Base-by-base conservation (phyloP, 1,140 invertebrate genomes). In the Leptopilina clavipes region DNA sequence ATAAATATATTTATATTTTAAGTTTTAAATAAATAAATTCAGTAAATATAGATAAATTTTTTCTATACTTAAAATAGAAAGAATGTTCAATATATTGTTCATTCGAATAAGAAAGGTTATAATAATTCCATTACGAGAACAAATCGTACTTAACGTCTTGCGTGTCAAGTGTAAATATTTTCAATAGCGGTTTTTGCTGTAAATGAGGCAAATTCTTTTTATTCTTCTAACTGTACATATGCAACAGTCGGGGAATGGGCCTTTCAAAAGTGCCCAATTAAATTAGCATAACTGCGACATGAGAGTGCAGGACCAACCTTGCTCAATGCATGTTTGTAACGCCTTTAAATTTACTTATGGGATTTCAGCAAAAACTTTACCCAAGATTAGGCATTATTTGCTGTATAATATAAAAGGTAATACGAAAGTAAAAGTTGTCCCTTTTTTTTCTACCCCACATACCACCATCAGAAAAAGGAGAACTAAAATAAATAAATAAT, bases 181-280 rank as follows among this genome's bases (percentile, higher is more conserved):
- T 40, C 37, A 40, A 40, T 59, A 48, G 45, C 48, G 59, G 25
- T n/a, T 12, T 65, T 25, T 25, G 12, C 7, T 22, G 5, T n/a
- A 22, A 31, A n/a, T 65, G 59, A n/a, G 22, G 22, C 59, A 65
- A 65, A 37, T 40, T 6, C 14, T 65, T 65, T 65, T 31, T 37
- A 65, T 65, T 31, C 19, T 12, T 12, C 14, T 65, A 37, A n/a
- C 22, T 12, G 19, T 65, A 65, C 10, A 12, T 22, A 3, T 2
- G 12, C 1, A 1, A 48, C 25, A 40, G 37, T 65, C 22, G 56
- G 56, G 11, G 22, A 14, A 22, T 65, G 22, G 59, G 59, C 59
- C 59, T 65, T 65, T 65, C 59, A 65, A 65, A 65, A 65, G 14
- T 65, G 59, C 59, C 59, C 59, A 65, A 65, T 65, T 65, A 65